Evolutionary conservation across 2,797 vertebrate species (phyloP).

Genomic region (Lerista edwardsae): DNA sequence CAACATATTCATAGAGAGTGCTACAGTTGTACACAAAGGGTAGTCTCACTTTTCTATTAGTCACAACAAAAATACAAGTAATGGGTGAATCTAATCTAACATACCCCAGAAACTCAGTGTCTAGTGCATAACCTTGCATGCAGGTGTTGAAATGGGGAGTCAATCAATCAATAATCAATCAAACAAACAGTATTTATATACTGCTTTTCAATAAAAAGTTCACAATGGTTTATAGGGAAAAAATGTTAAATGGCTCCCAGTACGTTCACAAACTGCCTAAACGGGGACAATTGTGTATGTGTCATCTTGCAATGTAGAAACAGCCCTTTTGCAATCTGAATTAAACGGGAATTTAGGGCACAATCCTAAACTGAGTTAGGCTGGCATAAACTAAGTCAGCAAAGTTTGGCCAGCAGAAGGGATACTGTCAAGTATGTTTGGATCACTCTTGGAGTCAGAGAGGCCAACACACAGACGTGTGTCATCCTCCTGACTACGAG

Average conservation of each 20-base stretch:
- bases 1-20: not conserved
- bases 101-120: not conserved
- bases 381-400: too few relatives aligned
- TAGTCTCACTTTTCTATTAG: not conserved
- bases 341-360: not conserved
- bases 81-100: not conserved
- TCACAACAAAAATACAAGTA: not conserved
- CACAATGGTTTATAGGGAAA: too few relatives aligned
- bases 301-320: not conserved
- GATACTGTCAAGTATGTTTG: too few relatives aligned
- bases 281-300: not conserved
- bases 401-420: too few relatives aligned
- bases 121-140: not conserved
- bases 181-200: too few relatives aligned
- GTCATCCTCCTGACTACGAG: too few relatives aligned
- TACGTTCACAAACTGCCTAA: not conserved
- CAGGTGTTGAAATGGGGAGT: not conserved
- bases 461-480: too few relatives aligned
- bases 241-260: too few relatives aligned
- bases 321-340: not conserved
- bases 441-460: too few relatives aligned
- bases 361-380: too few relatives aligned
- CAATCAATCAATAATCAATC: too few relatives aligned
- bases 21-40: not conserved
- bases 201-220: too few relatives aligned